phyloP scores from a whole-genome alignment of 92 coral and sea anemone genomes.

The Parazoanthus darwini region DNA sequence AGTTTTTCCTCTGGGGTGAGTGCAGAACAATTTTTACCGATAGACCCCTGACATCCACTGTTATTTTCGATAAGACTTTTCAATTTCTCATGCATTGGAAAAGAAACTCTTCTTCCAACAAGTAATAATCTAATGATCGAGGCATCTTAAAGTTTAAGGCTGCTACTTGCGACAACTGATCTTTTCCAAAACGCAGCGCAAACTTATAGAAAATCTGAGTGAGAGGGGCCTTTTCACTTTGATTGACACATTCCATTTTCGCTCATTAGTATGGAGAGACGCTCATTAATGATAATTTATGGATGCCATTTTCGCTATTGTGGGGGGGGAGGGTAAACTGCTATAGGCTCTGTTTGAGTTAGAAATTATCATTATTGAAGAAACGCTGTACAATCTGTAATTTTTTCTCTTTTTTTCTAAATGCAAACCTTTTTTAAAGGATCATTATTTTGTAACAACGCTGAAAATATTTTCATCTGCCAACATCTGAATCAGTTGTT shows the following conservation, averaged over 20 bases:
- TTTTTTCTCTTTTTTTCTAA: too few relatives aligned
- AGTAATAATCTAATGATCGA: constrained; percentile 2
- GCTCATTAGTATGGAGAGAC: too few relatives aligned
- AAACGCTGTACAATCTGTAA: too few relatives aligned
- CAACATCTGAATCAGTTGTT: too few relatives aligned
- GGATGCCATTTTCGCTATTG: background rate
- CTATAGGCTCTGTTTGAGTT: too few relatives aligned
- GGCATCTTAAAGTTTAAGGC: constrained; percentile 1
- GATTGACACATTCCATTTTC: too few relatives aligned
- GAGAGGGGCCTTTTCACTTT: background rate
- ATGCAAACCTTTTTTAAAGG: too few relatives aligned
- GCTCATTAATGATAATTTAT: background rate
- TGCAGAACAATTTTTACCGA: constrained; percentile 4
- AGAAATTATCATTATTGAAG: too few relatives aligned
- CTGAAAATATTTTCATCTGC: too few relatives aligned
- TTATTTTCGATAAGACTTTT: background rate
- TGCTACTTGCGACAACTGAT: constrained; percentile 1
- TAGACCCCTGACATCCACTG: background rate
- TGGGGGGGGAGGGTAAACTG: constrained; percentile 11
- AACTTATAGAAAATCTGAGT: background rate
- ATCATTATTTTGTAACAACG: too few relatives aligned
- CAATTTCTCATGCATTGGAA: background rate
- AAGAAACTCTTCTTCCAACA: background rate
- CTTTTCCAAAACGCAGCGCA: constrained; percentile 2
- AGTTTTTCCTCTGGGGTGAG: constrained; percentile 6